Evolutionary conservation across 2,888 invertebrate genomes (phyloP), one percentile per base, ranked within the genome.

Genomic region (Byasa hedistus): DNA sequence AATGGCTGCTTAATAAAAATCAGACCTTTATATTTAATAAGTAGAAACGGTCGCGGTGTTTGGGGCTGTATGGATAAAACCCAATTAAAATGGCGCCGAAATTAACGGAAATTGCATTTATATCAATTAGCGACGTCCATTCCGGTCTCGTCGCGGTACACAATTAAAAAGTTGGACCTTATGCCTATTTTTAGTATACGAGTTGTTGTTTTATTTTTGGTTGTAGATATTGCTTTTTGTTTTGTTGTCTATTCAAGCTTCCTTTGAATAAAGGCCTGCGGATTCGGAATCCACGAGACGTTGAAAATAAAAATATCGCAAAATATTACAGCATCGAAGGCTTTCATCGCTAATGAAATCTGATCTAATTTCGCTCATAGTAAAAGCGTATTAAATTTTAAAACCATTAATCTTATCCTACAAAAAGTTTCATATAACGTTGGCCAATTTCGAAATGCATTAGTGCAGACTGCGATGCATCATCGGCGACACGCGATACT

Each of bases 31-130:
- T 32, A 32, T 10, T 32, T 32, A 32, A 32, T 32, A 32, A 7
- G 32, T 32, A 10, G 17, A 48, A 48, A n/a, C 48, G n/a, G 48
- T n/a, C 4, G n/a, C 48, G 1, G n/a, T 17, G n/a, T n/a, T 1
- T n/a, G 5, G 48, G 65, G 57, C 10, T 67, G 54, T 23, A 59
- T 32, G 32, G 61, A 68, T 69, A 59, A 62, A 65, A 62, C 56
- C 63, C 51, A 68, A 66, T 69, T 66, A 61, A 54, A 57, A 54
- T n/a, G 61, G 48, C 61, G 32, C 12, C 32, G 44, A 48, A 65
- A 70, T 55, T 65, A 61, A 66, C 54, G 54, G 66, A 63, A 68
- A 69, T 67, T 65, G 58, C 63, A 64, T 67, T 65, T 61, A 36
- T 55, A 63, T 54, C 61, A 66, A 63, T 63, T 59, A 65, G 54